Conservation (phyloP, 2,797 vertebrate genomes). For the Megalops cyprinoides region DNA sequence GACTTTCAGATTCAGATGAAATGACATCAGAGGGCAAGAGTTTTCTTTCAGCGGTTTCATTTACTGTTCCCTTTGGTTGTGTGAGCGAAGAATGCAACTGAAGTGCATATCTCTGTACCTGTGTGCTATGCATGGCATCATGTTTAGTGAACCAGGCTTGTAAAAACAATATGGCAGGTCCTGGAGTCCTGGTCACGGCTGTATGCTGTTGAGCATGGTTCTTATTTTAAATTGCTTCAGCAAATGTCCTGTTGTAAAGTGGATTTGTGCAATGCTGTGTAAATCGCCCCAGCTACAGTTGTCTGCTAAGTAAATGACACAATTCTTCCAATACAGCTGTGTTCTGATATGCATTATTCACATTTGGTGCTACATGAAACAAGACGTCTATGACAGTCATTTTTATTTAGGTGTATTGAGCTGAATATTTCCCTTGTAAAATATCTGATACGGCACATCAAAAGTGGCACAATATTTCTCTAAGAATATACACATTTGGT, state of each 20-base stretch:
- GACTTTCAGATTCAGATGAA: conserved; percentile 5
- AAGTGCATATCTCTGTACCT: neutral
- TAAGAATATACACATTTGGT: neutral
- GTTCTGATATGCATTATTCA: neutral
- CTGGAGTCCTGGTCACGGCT: neutral
- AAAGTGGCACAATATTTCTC: neutral
- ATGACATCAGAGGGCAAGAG: neutral
- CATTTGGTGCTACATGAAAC: too few relatives aligned
- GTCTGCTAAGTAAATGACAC: neutral
- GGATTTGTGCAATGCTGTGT: neutral
- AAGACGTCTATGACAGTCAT: too few relatives aligned
- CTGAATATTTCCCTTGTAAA: neutral
- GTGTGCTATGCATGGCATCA: neutral
- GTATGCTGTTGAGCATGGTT: neutral
- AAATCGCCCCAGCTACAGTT: neutral
- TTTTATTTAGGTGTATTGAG: too few relatives aligned
- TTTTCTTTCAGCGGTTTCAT: neutral
- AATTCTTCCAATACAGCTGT: neutral
- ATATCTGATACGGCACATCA: neutral
- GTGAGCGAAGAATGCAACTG: neutral
- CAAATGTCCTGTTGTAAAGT: neutral
- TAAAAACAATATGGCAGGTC: too few relatives aligned
- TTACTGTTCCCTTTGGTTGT: neutral
- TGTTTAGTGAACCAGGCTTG: neutral
- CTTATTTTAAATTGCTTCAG: neutral